These are phyloP conservation scores for Tachuris rubrigastra DNA, from an alignment of 2,113 vertebrate genomes.

Conservation along the genomic window DNA sequence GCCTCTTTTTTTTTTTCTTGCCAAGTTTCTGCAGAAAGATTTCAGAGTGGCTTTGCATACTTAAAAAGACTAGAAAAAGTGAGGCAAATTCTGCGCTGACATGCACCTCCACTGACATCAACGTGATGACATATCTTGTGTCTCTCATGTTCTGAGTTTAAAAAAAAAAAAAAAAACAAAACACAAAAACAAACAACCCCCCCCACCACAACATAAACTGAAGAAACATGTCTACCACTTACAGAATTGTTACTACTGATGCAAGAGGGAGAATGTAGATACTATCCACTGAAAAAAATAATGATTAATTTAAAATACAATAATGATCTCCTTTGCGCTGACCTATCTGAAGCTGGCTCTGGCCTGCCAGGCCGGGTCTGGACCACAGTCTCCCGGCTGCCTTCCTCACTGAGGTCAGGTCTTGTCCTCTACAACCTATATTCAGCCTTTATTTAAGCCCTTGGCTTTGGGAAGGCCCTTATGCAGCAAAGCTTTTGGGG, in stretches of 20 bases:
- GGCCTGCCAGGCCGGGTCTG: background rate
- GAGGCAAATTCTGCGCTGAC: background rate
- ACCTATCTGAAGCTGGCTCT: background rate
- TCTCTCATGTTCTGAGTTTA: background rate
- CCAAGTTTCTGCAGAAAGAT: background rate
- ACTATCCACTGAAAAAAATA: background rate
- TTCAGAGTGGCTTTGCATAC: background rate
- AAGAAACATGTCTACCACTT: background rate
- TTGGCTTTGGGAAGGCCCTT: background rate
- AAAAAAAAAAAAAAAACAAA: background rate
- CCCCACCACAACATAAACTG: background rate
- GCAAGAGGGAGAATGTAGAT: background rate
- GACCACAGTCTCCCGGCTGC: background rate
- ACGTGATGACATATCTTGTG: background rate
- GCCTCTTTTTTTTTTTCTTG: background rate
- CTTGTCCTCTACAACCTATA: accelerated
- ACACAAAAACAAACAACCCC: background rate
- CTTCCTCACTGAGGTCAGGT: background rate
- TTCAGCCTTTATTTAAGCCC: background rate
- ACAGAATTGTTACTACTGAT: background rate
- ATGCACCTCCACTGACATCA: background rate
- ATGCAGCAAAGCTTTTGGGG: background rate
- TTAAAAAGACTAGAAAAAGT: background rate
- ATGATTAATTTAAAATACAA: background rate
- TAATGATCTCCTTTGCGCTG: background rate